Evolutionary conservation across 2,113 vertebrate species (phyloP).

Genomic region (Emydocephalus ijimae): DNA sequence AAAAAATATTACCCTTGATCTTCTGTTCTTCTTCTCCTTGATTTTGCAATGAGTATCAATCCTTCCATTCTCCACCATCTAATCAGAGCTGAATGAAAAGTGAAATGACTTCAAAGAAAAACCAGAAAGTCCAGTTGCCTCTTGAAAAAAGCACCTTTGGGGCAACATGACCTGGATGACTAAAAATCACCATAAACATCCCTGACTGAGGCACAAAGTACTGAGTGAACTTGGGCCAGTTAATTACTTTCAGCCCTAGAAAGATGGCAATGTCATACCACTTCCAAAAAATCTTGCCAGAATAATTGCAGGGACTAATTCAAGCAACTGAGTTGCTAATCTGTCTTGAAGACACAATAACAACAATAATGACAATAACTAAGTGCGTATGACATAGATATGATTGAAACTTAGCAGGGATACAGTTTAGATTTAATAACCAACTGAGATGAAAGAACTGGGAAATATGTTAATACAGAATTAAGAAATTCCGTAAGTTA

Average conservation of each 20-base stretch:
- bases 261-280: neutral
- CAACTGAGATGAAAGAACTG: neutral
- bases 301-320: neutral
- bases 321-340: neutral
- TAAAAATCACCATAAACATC: too few species aligned
- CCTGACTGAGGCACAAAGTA: neutral
- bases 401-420: neutral
- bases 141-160: too few species aligned
- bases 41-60: too few species aligned
- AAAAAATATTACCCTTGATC: neutral
- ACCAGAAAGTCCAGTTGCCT: too few species aligned
- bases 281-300: neutral
- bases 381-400: neutral
- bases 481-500: neutral
- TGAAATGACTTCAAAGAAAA: too few species aligned
- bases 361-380: neutral
- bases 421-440: neutral
- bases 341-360: neutral
- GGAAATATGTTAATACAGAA: neutral
- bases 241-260: neutral
- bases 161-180: too few species aligned
- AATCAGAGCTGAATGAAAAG: too few species aligned
- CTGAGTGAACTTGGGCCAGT: neutral
- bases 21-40: neutral
- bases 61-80: too few species aligned